Evolutionary conservation across 1,140 invertebrate genomes (phyloP).

Genomic region (Pseudomyrmex dendroicus): DNA sequence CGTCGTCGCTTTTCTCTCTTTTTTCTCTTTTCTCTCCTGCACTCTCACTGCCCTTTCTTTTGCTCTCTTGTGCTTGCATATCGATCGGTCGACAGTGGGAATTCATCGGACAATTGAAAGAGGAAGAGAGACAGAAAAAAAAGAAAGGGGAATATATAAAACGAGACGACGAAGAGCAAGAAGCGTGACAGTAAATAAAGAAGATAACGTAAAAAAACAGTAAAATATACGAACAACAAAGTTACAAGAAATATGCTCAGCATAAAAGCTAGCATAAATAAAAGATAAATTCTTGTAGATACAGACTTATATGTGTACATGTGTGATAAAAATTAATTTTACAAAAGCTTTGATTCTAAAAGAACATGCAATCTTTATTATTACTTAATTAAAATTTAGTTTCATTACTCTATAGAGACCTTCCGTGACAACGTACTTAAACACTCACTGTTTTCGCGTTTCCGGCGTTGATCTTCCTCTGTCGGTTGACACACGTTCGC

Average conservation of each 20-base stretch:
- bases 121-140: constrained; percentile 39
- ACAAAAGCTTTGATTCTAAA: no score
- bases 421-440: no score
- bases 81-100: constrained; percentile 59
- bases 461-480: no score
- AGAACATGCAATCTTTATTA: no score
- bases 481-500: no score
- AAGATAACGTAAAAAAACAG: not conserved
- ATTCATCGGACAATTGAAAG: constrained; percentile 33
- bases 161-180: constrained; percentile 16
- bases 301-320: not conserved
- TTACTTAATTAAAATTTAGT: no score
- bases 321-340: no score
- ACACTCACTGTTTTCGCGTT: no score
- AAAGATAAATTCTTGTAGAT: not conserved
- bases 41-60: not conserved
- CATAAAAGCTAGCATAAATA: not conserved
- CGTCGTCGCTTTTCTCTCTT: constrained; percentile 6
- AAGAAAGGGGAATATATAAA: not conserved
- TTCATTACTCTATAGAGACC: no score
- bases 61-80: constrained; percentile 38
- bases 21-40: not conserved
- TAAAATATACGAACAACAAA: not conserved
- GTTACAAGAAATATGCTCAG: not conserved
- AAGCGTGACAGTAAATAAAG: constrained; percentile 9